A percentile compares a stretch with the other conserved stretches of the same genome.
Evolutionary conservation across 2,888 invertebrate species (phyloP).

Genomic region (Zygothrica quintamaculata): DNA sequence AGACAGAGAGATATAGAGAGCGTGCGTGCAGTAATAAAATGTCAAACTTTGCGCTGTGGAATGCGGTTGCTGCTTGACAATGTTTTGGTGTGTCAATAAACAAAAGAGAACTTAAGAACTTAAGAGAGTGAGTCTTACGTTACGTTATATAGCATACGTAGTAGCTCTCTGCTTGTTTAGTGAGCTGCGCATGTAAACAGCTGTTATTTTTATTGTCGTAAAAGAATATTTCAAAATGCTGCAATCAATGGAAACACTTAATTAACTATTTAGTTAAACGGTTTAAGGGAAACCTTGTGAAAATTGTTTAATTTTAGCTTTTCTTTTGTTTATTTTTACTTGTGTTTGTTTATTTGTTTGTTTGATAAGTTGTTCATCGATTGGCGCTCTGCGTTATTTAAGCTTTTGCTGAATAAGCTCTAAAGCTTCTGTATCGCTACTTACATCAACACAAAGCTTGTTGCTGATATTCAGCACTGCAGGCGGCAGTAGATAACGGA

Average conservation of each 20-base stretch:
- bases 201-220: slow-evolving; percentile 35
- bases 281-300: background rate
- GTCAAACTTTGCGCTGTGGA: slow-evolving; percentile 47
- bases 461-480: slow-evolving; percentile 22
- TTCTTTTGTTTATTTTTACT: background rate
- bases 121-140: slow-evolving; percentile 24
- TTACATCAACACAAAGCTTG: slow-evolving; percentile 35
- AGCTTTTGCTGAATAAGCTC: slow-evolving; percentile 62
- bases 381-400: slow-evolving; percentile 8
- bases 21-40: slow-evolving; percentile 39
- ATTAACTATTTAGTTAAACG: slow-evolving; percentile 1
- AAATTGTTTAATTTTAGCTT: background rate
- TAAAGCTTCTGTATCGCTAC: slow-evolving; percentile 42
- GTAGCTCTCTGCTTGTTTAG: slow-evolving; percentile 7
- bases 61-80: slow-evolving; percentile 36
- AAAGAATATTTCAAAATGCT: slow-evolving; percentile 2
- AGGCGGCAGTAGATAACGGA: slow-evolving; percentile 32
- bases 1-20: slow-evolving; percentile 6
- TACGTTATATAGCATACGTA: slow-evolving; percentile 8
- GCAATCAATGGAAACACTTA: background rate
- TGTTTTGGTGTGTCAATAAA: slow-evolving; percentile 7
- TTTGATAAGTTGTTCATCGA: slow-evolving; percentile 19
- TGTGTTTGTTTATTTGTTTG: slow-evolving; percentile 17
- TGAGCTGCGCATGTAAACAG: slow-evolving; percentile 41
- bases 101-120: slow-evolving; percentile 8